Conservation (phyloP, 2,797 vertebrate species). For the Anabas testudineus region DNA sequence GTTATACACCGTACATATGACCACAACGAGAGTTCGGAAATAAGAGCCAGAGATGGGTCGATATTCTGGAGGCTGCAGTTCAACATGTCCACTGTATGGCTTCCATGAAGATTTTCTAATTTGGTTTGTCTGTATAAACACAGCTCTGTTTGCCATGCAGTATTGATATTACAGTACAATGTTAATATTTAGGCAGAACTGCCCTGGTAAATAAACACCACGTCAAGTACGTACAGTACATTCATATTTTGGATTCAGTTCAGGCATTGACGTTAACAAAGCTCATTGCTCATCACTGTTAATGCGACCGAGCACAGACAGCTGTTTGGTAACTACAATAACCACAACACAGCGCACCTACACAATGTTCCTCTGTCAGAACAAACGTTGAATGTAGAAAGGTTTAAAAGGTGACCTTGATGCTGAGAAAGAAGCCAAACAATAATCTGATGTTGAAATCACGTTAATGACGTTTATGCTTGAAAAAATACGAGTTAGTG, state of each 20-base stretch:
- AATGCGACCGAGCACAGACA: background rate
- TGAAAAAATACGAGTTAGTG: slow-evolving; percentile 22
- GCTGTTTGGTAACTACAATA: background rate
- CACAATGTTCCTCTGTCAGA: background rate
- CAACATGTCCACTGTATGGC: background rate
- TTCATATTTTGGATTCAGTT: slow-evolving; percentile 9
- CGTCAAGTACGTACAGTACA: background rate
- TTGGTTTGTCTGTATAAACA: slow-evolving; percentile 4
- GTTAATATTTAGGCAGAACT: slow-evolving; percentile 11
- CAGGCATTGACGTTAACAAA: background rate
- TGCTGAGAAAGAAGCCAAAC: slow-evolving; percentile 12
- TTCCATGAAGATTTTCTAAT: slow-evolving; percentile 4
- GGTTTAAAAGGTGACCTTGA: background rate
- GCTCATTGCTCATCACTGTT: background rate
- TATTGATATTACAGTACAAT: slow-evolving; percentile 8
- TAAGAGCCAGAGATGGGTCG: background rate
- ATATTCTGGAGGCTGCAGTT: background rate
- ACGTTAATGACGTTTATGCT: slow-evolving; percentile 10
- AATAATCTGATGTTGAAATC: slow-evolving; percentile 10
- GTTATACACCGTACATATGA: background rate
- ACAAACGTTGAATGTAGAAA: background rate
- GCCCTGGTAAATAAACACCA: slow-evolving; percentile 10
- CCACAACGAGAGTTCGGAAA: background rate
- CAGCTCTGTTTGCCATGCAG: slow-evolving; percentile 6
- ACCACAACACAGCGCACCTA: background rate